phyloP scores from a whole-genome alignment of 2,113 vertebrate genomes.

The Cranoglanis bouderius region DNA sequence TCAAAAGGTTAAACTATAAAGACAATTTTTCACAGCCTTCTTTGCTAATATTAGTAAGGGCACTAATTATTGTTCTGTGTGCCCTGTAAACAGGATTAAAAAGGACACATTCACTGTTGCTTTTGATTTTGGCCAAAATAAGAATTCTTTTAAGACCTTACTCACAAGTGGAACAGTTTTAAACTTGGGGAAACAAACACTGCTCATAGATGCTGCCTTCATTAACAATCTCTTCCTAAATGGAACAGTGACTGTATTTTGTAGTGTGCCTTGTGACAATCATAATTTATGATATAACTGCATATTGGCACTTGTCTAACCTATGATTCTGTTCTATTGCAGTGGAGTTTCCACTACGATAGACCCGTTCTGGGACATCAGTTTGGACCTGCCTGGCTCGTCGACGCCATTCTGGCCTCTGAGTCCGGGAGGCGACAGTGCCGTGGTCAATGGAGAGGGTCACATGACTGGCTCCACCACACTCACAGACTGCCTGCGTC shows the following conservation, averaged over 20 bases:
- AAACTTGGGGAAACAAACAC: not conserved
- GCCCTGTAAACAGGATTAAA: not conserved
- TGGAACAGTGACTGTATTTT: not conserved
- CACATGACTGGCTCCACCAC: slow-evolving; percentile 90
- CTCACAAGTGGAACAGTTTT: not conserved
- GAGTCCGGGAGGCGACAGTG: slow-evolving; percentile 91
- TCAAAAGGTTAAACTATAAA: too few relatives aligned
- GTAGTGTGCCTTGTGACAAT: not conserved
- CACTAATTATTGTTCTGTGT: too few relatives aligned
- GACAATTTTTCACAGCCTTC: too few relatives aligned
- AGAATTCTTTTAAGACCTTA: not conserved
- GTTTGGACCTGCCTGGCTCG: slow-evolving; percentile 94
- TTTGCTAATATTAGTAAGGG: too few relatives aligned
- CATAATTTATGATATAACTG: slow-evolving; percentile 1
- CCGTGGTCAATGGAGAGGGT: slow-evolving; percentile 92
- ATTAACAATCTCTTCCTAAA: not conserved
- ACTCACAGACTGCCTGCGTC: slow-evolving; percentile 95
- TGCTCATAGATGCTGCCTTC: not conserved
- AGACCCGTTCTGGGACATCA: slow-evolving; percentile 99
- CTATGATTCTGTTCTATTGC: not conserved
- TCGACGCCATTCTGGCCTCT: slow-evolving; percentile 98
- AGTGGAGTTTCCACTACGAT: slow-evolving; percentile 99
- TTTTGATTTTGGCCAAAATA: not conserved
- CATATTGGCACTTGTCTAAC: not conserved
- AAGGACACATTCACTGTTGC: not conserved